phyloP scores from a whole-genome alignment of 2,113 vertebrate genomes.

The Vanacampus margaritifer region DNA sequence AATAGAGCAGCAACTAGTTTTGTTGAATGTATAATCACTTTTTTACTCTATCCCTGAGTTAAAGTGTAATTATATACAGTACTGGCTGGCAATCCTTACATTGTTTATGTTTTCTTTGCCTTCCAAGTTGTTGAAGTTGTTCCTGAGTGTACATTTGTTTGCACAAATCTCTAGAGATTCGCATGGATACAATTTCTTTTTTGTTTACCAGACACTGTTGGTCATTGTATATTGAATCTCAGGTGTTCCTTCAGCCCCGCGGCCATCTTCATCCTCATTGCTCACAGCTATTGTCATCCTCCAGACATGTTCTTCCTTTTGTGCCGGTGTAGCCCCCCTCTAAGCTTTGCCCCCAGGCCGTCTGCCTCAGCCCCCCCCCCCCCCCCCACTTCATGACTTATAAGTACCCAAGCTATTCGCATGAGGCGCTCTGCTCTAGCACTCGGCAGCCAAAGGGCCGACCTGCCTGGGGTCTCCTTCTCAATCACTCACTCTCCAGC shows the following conservation, averaged over 20 bases:
- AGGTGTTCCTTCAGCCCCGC: constrained; percentile 5
- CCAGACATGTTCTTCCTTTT: not conserved
- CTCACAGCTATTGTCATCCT: not conserved
- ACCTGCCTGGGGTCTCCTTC: not conserved
- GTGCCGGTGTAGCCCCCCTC: not conserved
- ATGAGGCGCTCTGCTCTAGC: not conserved
- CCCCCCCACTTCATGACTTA: not conserved
- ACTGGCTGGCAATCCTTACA: too few species aligned
- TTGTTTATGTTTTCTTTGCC: not conserved
- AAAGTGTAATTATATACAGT: not conserved
- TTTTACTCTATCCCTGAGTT: not conserved
- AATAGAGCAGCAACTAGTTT: not conserved
- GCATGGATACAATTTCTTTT: not conserved
- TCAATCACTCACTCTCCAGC: not conserved
- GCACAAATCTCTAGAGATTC: not conserved
- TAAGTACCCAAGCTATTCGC: not conserved
- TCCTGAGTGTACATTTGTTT: not conserved
- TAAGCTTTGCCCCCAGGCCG: not conserved
- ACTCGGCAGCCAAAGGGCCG: not conserved
- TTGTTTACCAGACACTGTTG: constrained; percentile 5
- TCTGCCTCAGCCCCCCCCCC: not conserved
- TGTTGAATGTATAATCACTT: not conserved
- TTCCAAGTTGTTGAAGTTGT: not conserved
- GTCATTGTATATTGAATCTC: not conserved
- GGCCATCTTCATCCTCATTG: constrained; percentile 2